Percentiles rank a stretch among this genome's conserved stretches.
phyloP scores from a whole-genome alignment of 2,888 invertebrate genomes.

The Lasius fuliginosus region DNA sequence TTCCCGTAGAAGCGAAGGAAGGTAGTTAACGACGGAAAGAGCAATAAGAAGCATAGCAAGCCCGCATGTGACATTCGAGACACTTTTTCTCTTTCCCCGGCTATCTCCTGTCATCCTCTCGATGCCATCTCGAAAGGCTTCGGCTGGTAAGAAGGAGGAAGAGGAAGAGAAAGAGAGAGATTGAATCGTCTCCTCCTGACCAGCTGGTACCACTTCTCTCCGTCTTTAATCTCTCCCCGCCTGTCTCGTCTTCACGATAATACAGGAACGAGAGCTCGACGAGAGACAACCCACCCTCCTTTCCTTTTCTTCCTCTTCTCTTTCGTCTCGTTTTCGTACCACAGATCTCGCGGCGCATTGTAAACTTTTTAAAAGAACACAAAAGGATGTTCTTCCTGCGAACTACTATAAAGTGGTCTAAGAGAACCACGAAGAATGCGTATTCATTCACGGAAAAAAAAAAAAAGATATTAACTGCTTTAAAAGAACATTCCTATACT shows the following conservation, averaged over 20 bases:
- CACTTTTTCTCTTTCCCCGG: conserved; percentile 62
- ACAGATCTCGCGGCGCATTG: conserved; percentile 46
- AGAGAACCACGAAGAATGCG: conserved; percentile 12
- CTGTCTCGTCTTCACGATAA: conserved; percentile 48
- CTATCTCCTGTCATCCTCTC: conserved; percentile 52
- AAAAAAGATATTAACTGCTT: conserved; percentile 13
- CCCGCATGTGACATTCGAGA: conserved; percentile 82
- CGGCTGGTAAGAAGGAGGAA: conserved; percentile 55
- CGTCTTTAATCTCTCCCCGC: conserved; percentile 56
- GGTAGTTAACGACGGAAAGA: conserved; percentile 24
- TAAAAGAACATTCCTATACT: background rate
- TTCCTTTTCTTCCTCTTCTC: conserved; percentile 17
- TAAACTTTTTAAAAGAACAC: conserved; percentile 72
- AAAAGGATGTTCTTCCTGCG: conserved; percentile 69
- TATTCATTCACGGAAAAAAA: conserved; percentile 2
- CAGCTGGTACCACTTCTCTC: conserved; percentile 65
- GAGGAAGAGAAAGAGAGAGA: conserved; percentile 57
- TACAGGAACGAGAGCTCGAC: conserved; percentile 34
- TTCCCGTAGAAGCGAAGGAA: conserved; percentile 47
- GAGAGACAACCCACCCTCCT: conserved; percentile 38
- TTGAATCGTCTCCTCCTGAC: conserved; percentile 71
- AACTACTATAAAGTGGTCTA: background rate
- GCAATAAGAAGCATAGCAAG: conserved; percentile 58
- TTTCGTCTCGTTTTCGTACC: conserved; percentile 20
- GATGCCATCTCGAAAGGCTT: conserved; percentile 53